Percentiles rank a stretch among this genome's conserved stretches.
These are phyloP conservation scores for Chironex yamaguchii DNA, from an alignment of 30 jellyfish, hydroid and myxozoan genomes.

Conservation along the genomic window DNA sequence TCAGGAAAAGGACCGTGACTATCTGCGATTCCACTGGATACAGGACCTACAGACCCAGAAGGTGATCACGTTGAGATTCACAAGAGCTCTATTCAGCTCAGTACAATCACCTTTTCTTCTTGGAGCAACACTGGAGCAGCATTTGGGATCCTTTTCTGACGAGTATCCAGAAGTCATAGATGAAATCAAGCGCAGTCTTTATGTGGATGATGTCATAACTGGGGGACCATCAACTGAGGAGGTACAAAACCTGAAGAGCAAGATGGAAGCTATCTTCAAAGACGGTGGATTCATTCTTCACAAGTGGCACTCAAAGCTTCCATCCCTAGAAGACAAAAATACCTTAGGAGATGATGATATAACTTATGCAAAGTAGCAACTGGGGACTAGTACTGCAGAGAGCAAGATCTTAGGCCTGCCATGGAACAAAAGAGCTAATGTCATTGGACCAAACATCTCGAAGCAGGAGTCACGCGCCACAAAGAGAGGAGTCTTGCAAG, in stretches of 20 bases:
- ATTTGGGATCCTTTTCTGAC: conserved; percentile 9
- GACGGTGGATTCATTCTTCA: conserved; percentile 64
- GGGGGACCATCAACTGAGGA: conserved; percentile 59
- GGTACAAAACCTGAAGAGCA: conserved; percentile 24
- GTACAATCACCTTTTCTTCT: conserved; percentile 61
- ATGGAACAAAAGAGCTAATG: conserved; percentile 59
- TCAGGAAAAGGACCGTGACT: conserved; percentile 71
- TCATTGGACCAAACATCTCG: conserved; percentile 20
- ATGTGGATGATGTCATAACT: conserved; percentile 68
- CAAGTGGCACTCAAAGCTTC: conserved; percentile 75
- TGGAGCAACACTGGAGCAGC: conserved; percentile 56
- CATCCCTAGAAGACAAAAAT: conserved; percentile 11
- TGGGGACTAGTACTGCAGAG: conserved; percentile 30
- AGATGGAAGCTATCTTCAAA: conserved; percentile 23
- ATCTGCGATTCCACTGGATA: conserved; percentile 58
- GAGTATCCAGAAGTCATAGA: neutral
- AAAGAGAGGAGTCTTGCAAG: conserved; percentile 54
- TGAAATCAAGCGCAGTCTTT: conserved; percentile 51
- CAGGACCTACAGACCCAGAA: conserved; percentile 18
- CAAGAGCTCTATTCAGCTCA: conserved; percentile 59
- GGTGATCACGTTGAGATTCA: conserved; percentile 13
- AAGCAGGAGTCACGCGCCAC: neutral
- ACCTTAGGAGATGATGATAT: neutral
- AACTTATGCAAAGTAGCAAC: conserved; percentile 62
- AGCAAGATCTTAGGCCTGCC: conserved; percentile 48